phyloP scores from a whole-genome alignment of 1,140 invertebrate genomes.

The Augochlora pura region DNA sequence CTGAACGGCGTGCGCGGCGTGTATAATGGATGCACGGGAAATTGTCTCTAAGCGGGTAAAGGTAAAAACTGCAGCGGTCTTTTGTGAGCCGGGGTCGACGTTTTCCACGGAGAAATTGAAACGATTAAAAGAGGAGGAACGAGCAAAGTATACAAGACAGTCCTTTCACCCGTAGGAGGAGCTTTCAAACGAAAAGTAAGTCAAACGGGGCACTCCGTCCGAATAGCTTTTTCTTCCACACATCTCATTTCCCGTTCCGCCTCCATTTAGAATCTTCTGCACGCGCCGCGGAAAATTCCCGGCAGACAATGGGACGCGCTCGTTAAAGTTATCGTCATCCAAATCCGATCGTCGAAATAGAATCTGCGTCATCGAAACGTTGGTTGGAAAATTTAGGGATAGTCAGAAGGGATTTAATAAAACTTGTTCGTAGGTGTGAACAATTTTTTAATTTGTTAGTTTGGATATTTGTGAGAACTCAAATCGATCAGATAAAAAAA shows the following conservation, averaged over 20 bases:
- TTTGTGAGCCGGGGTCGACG: constrained; percentile 21
- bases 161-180: background rate
- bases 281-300: background rate
- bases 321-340: background rate
- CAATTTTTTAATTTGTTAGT: too few species aligned
- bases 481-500: too few species aligned
- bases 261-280: background rate
- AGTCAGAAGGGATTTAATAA: too few species aligned
- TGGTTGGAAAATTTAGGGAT: too few species aligned
- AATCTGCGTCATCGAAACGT: too few species aligned
- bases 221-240: constrained; percentile 1
- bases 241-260: constrained; percentile 4
- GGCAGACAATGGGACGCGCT: background rate
- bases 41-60: background rate
- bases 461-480: too few species aligned
- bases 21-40: constrained; percentile 3
- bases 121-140: constrained; percentile 22
- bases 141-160: background rate
- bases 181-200: constrained; percentile 26
- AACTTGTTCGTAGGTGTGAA: too few species aligned
- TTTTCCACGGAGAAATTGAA: constrained; percentile 20
- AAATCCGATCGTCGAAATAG: background rate
- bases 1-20: background rate
- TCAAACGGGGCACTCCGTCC: constrained; percentile 5
- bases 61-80: background rate